A percentile compares a stretch with the other conserved stretches of the same genome.
These are phyloP conservation scores for Aldabrachelys gigantea DNA, from an alignment of 2,113 vertebrate genomes.

Conservation along the genomic window DNA sequence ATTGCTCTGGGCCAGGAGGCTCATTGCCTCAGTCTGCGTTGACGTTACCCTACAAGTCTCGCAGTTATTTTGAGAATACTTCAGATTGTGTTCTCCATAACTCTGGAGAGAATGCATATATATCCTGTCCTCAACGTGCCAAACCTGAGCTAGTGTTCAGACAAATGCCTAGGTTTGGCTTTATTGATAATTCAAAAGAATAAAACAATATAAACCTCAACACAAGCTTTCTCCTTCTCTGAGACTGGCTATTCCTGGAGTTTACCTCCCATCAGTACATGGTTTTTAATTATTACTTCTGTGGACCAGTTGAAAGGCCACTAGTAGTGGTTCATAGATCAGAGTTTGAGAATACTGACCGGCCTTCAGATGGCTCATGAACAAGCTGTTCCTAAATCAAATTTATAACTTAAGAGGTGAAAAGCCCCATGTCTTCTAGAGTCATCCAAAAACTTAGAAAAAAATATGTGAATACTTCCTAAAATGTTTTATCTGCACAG, in stretches of 20 bases:
- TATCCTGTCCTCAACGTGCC: rapidly evolving
- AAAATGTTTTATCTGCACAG: neutral
- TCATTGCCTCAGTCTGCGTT: neutral
- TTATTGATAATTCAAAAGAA: neutral
- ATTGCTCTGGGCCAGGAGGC: neutral
- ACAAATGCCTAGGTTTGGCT: rapidly evolving
- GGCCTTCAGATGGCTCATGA: neutral
- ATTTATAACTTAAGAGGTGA: neutral
- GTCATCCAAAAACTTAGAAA: neutral
- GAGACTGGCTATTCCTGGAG: neutral
- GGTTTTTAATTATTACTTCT: neutral
- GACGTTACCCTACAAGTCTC: neutral
- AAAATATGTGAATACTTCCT: neutral
- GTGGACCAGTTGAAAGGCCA: rapidly evolving
- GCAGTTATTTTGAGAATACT: neutral
- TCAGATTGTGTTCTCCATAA: rapidly evolving
- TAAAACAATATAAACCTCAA: rapidly evolving
- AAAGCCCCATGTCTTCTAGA: neutral
- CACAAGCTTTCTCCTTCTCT: neutral
- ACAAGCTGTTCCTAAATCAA: neutral
- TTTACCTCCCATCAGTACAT: rapidly evolving
- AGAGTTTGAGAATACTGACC: neutral
- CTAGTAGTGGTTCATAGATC: neutral
- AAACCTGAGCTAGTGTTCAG: rapidly evolving
- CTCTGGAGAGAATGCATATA: rapidly evolving